A percentile compares a stretch with the other conserved stretches of the same genome.
Conservation (phyloP, 2,113 vertebrate species). For the Anoplopoma fimbria region DNA sequence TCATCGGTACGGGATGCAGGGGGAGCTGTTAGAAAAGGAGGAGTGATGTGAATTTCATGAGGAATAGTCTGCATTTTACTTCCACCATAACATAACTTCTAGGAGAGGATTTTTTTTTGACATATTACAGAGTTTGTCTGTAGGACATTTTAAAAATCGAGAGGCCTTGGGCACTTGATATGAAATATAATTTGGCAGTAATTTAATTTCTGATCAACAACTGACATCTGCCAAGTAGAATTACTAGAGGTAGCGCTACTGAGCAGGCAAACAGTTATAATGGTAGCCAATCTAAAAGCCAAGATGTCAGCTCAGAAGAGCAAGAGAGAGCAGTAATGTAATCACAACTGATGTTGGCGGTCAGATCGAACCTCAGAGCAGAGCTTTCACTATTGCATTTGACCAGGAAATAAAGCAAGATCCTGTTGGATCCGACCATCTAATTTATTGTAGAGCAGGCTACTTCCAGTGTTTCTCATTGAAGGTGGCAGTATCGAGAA, state of each 20-base stretch:
- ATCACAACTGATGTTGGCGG: neutral
- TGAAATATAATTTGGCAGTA: neutral
- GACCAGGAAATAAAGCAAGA: neutral
- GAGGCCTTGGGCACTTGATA: neutral
- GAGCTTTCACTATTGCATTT: neutral
- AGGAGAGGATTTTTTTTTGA: neutral
- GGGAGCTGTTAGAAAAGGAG: too few species aligned
- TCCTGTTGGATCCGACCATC: neutral
- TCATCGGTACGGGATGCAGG: slow-evolving; percentile 87
- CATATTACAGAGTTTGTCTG: neutral
- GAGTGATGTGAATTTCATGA: neutral
- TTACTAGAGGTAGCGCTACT: neutral
- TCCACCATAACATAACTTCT: neutral
- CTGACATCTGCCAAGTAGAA: neutral
- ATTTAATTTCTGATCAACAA: neutral
- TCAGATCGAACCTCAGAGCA: too few species aligned
- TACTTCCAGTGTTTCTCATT: neutral
- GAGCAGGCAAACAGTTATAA: neutral
- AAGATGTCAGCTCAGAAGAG: neutral
- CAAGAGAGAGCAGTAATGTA: neutral
- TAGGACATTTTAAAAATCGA: neutral
- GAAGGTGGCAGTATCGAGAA: neutral
- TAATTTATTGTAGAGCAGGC: neutral
- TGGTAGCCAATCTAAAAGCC: neutral
- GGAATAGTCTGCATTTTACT: too few species aligned